Conservation (phyloP, 2,797 vertebrate species). For the Psittacula derbiana region DNA sequence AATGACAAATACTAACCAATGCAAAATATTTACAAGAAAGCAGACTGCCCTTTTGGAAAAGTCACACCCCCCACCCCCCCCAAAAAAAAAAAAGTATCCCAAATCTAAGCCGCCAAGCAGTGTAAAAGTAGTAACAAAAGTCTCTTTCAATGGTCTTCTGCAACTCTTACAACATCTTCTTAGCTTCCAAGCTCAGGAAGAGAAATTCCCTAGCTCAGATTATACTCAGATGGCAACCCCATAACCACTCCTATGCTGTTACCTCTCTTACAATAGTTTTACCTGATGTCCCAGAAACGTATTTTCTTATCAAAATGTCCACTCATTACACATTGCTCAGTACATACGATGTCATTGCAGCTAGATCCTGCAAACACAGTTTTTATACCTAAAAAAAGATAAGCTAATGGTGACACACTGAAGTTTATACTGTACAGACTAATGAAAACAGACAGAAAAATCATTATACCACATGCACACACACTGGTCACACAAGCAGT, state of each 20-base stretch:
- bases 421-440: not conserved
- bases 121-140: not conserved
- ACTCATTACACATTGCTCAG: conserved; percentile 98
- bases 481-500: not conserved
- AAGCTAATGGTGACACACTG: not conserved
- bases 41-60: not conserved
- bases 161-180: not conserved
- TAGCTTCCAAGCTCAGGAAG: not conserved
- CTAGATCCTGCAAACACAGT: conserved; percentile 97
- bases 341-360: conserved; percentile 97
- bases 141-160: not conserved
- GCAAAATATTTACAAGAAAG: not conserved
- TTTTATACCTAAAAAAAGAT: conserved; percentile 87
- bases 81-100: rapidly evolving
- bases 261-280: not conserved
- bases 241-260: not conserved
- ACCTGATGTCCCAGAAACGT: conserved; percentile 98
- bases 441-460: not conserved
- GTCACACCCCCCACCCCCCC: too few relatives aligned
- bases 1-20: not conserved
- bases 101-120: not conserved
- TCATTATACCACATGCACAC: not conserved
- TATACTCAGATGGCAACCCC: not conserved
- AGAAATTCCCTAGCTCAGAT: not conserved
- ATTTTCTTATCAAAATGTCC: conserved; percentile 99